A percentile compares a stretch with the other conserved stretches of the same genome.
These are phyloP conservation scores for Amphiprion ocellaris DNA, from an alignment of 2,113 vertebrate species.

Conservation along the genomic window DNA sequence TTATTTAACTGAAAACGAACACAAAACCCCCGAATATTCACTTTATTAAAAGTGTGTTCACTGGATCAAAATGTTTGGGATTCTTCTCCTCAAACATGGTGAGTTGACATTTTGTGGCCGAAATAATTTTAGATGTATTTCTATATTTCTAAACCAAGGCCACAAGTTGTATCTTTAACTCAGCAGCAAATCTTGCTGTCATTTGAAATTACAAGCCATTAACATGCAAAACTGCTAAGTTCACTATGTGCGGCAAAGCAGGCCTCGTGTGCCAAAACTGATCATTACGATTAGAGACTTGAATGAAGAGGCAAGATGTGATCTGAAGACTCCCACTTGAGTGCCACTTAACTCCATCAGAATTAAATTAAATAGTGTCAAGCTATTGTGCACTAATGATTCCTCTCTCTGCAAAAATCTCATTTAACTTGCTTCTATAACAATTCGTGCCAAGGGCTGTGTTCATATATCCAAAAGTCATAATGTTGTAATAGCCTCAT, in stretches of 20 bases:
- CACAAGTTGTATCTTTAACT: no score
- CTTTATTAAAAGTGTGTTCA: no score
- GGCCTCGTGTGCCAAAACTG: conserved; percentile 18
- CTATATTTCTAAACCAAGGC: no score
- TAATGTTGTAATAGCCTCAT: conserved; percentile 27
- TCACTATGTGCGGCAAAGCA: not conserved
- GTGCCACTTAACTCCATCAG: conserved; percentile 37
- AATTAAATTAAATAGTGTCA: conserved; percentile 32
- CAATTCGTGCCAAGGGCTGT: conserved; percentile 7
- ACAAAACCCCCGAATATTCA: no score
- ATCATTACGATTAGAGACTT: conserved; percentile 34
- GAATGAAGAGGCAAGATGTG: conserved; percentile 23
- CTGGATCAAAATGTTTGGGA: no score
- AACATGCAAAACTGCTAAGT: not conserved
- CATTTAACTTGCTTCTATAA: conserved; percentile 11
- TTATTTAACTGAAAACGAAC: no score
- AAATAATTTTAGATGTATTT: no score
- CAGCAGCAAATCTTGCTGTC: not conserved
- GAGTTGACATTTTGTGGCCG: no score
- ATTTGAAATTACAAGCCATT: not conserved
- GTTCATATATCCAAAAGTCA: conserved; percentile 35
- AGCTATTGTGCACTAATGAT: conserved; percentile 41
- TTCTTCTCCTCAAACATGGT: no score
- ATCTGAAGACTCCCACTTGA: conserved; percentile 24
- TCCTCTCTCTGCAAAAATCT: conserved; percentile 17